Percentiles rank a stretch among this genome's conserved stretches.
Evolutionary conservation across 1,140 invertebrate species (phyloP).

Genomic region (Drosophila varians): DNA sequence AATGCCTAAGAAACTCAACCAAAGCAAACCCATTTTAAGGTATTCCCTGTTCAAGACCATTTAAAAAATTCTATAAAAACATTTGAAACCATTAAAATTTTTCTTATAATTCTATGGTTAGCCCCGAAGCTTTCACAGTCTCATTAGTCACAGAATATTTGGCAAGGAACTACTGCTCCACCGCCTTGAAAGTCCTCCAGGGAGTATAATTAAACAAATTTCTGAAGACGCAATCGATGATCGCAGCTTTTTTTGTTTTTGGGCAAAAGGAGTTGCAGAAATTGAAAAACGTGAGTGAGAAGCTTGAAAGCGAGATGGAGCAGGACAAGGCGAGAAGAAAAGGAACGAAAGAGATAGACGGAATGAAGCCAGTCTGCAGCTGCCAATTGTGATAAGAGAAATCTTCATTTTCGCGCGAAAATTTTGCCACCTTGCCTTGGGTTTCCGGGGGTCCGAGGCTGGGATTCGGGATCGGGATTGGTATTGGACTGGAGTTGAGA

Average conservation of each 20-base stretch:
- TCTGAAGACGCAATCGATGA: slow-evolving; percentile 31
- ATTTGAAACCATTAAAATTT: too few relatives aligned
- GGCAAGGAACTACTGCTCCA: neutral
- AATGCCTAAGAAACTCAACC: too few relatives aligned
- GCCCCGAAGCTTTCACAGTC: neutral
- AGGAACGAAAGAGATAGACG: neutral
- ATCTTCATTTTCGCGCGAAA: slow-evolving; percentile 81
- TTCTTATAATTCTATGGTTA: neutral
- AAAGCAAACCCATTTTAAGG: too few relatives aligned
- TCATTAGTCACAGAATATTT: slow-evolving; percentile 37
- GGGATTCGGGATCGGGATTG: slow-evolving; percentile 2
- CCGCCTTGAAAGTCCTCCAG: slow-evolving; percentile 11
- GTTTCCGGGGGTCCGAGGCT: slow-evolving; percentile 22
- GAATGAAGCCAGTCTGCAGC: slow-evolving; percentile 4
- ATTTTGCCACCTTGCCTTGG: slow-evolving; percentile 74
- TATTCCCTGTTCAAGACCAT: neutral
- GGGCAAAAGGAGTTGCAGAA: slow-evolving; percentile 38
- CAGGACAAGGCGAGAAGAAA: neutral
- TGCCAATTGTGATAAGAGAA: slow-evolving; percentile 67
- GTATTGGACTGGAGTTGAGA: too few relatives aligned
- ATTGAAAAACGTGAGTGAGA: slow-evolving; percentile 75
- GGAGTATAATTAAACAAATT: slow-evolving; percentile 78
- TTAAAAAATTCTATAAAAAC: neutral
- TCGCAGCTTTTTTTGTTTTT: slow-evolving; percentile 5
- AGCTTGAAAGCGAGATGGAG: slow-evolving; percentile 1